A percentile compares a stretch with the other conserved stretches of the same genome.
Conservation (phyloP, 1,140 invertebrate genomes). For the Drosophila baimaii region DNA sequence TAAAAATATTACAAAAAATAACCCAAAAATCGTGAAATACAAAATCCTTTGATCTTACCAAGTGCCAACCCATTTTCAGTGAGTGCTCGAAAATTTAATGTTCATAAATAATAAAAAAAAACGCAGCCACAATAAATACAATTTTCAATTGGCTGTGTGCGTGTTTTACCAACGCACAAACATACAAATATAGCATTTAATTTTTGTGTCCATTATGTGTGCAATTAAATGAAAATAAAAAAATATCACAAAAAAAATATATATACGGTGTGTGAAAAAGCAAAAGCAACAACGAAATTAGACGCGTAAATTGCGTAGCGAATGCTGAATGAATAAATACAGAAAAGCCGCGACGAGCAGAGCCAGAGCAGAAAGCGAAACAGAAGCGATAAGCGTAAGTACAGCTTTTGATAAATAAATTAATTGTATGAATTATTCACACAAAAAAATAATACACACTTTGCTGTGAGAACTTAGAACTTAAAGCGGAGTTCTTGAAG, state of each 20-base stretch:
- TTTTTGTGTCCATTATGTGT: slow-evolving; percentile 64
- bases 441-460: neutral
- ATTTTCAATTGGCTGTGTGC: slow-evolving; percentile 51
- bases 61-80: slow-evolving; percentile 44
- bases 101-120: slow-evolving; percentile 16
- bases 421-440: slow-evolving; percentile 4
- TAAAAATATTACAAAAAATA: neutral
- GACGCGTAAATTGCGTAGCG: slow-evolving; percentile 79
- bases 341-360: slow-evolving; percentile 18
- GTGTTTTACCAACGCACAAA: slow-evolving; percentile 39
- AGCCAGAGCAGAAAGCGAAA: slow-evolving; percentile 32
- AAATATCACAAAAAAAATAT: slow-evolving; percentile 51
- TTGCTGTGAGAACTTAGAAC: neutral
- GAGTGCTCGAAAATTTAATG: slow-evolving; percentile 40
- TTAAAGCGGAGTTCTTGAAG: neutral
- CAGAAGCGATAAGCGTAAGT: slow-evolving; percentile 70
- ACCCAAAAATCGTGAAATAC: neutral
- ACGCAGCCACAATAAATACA: slow-evolving; percentile 32
- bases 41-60: slow-evolving; percentile 9
- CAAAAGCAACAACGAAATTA: slow-evolving; percentile 63
- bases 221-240: slow-evolving; percentile 74
- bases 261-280: slow-evolving; percentile 72
- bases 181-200: slow-evolving; percentile 57
- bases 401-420: slow-evolving; percentile 45
- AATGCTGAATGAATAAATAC: slow-evolving; percentile 73